Percentiles rank a stretch among this genome's conserved stretches.
Conservation (phyloP, 1,140 invertebrate species). For the Pollicipes pollicipes region DNA sequence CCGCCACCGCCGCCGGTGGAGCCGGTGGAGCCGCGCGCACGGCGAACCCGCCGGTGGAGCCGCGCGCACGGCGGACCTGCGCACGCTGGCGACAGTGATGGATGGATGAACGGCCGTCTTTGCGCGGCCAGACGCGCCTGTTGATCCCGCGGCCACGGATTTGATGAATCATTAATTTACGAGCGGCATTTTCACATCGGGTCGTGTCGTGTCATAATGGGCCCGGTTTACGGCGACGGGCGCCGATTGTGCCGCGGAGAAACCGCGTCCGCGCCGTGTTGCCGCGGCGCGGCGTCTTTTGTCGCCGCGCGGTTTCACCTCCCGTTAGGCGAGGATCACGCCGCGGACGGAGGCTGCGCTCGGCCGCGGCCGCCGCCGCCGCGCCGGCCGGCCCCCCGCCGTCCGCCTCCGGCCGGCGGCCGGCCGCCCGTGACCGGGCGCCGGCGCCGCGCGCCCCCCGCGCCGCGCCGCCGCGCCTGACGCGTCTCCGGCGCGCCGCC, state of each 20-base stretch:
- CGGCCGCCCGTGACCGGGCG: too few relatives aligned
- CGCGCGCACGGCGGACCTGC: neutral
- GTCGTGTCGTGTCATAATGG: neutral
- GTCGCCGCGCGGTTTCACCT: neutral
- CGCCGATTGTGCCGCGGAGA: neutral
- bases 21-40: too few relatives aligned
- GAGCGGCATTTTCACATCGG: neutral
- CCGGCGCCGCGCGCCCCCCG: too few relatives aligned
- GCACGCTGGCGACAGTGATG: neutral
- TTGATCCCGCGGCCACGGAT: neutral
- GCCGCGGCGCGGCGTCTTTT: neutral
- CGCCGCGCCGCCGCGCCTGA: too few relatives aligned
- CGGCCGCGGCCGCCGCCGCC: too few relatives aligned
- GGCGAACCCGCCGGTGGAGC: neutral
- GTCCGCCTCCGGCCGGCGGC: too few relatives aligned
- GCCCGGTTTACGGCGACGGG: neutral
- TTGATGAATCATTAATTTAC: slow-evolving; percentile 2
- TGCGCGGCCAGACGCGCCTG: neutral
- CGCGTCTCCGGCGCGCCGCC: too few relatives aligned
- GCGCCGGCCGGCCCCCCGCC: too few relatives aligned
- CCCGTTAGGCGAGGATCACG: too few relatives aligned
- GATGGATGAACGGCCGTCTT: too few relatives aligned
- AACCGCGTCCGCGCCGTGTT: slow-evolving; percentile 1
- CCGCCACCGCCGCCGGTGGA: too few relatives aligned
- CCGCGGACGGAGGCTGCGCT: too few relatives aligned